These are phyloP conservation scores for Mya arenaria DNA, from an alignment of 1,140 invertebrate species.

Conservation along the genomic window DNA sequence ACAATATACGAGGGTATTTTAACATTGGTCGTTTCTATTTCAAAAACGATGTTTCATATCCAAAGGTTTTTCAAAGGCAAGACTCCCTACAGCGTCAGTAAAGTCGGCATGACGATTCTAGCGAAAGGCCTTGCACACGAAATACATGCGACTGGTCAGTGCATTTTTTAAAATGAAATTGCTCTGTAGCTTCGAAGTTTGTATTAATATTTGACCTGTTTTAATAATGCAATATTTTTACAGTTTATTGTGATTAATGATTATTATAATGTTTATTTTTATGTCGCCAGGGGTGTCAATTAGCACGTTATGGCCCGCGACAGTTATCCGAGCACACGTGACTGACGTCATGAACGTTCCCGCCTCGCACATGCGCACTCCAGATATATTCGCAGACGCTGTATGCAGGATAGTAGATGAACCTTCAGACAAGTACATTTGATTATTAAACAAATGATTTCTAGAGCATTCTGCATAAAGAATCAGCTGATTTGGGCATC, in stretches of 20 bases:
- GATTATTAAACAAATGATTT: too few relatives aligned
- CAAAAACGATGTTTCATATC: not conserved
- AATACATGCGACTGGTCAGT: conserved; percentile 69
- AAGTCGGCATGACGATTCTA: conserved; percentile 71
- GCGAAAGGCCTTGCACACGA: conserved; percentile 72
- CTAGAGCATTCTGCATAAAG: too few relatives aligned
- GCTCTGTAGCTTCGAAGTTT: too few relatives aligned
- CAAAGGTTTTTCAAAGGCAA: conserved; percentile 75
- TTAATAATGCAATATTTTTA: not conserved
- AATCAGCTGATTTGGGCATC: too few relatives aligned
- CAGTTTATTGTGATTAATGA: too few relatives aligned
- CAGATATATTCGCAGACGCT: conserved; percentile 74
- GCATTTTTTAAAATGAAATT: too few relatives aligned
- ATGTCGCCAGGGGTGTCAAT: conserved; percentile 65
- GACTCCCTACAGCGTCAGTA: conserved; percentile 72
- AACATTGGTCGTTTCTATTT: not conserved
- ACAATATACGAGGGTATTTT: too few relatives aligned
- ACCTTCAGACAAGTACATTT: conserved; percentile 61
- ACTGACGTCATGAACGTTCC: conserved; percentile 64
- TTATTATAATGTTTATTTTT: not conserved
- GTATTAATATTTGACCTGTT: too few relatives aligned
- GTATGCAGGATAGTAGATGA: conserved; percentile 68
- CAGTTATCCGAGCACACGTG: conserved; percentile 68
- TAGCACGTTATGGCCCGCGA: conserved; percentile 71
- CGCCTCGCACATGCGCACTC: conserved; percentile 55